Base-by-base conservation (phyloP, 2,797 vertebrate species). In the Bradypodion pumilum region DNA sequence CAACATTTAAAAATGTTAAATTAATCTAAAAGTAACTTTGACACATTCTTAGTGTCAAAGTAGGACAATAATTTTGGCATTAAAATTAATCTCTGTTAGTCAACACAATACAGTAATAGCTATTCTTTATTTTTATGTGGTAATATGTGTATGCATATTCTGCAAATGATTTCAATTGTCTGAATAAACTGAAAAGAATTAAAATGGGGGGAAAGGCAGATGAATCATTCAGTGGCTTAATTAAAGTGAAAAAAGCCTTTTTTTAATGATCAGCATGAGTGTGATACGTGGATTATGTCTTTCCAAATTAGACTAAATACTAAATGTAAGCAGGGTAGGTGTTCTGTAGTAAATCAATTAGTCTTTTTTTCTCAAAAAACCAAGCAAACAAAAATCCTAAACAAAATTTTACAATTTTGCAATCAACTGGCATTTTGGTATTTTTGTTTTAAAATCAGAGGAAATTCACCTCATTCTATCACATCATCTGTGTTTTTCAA, bases 401-500 rank as follows among this genome's bases (percentile, higher is more conserved):
- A 35, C 79, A 1, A 74, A 27, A 72, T 78, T 37, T 76, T 6
- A 81, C 75, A n/a, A 85, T 6, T 46, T 89, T 86, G 25, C 46
- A 76, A 52, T 66, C n/a, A 78, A 59, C 16, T 56, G 68, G 52
- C 16, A 85, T 83, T 85, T 49, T 90, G 88, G 87, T 7, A 74
- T 88, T 89, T 86, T 19, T 32, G 21, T 74, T 19, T 89, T 89
- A 89, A 69, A 91, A 79, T 81, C 44, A 27, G 42, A 70, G 35
- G 56, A 46, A 56, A 66, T 81, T 46, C 70, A 73, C 91, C 91
- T 83, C 90, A 69, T 75, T 3, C 88, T 91, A 89, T 91, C 90
- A 1, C 81, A 94, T 88, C 92, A 95, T 95, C 95, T 95, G 95
- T 95, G 93, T 95, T 94, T 78, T 81, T 94, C 83, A 25, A 44